Evolutionary conservation across 2,113 vertebrate species (phyloP), one percentile per base, ranked within the genome.

Genomic region (human (Homo sapiens)): DNA sequence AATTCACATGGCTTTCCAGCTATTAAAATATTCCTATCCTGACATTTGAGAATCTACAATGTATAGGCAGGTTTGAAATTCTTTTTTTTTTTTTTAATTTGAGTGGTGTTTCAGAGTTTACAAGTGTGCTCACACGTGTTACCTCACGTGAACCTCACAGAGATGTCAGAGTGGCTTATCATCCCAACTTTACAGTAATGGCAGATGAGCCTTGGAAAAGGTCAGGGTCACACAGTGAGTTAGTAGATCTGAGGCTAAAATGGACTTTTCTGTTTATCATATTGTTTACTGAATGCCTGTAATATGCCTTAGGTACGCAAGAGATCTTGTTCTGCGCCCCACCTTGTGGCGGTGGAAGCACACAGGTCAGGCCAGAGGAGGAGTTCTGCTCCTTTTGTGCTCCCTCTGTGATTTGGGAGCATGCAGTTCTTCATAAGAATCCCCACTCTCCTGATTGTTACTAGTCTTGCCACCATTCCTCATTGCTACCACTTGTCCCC

Each of bases 301-400:
- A 23, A 10, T 8, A 7, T 68, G 73, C 40, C 9, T 1, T 6
- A 76, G 48, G 20, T 22, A 55, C 52, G 20, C 52, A 55, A 55
- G 52, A 55, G 52, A 18, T 7, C 52, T 55, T 55, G 52, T 55
- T 20, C 52, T 55, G 52, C 0, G 18, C 52, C 52, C 52, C 18
- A 20, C 52, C 6, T 55, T 7, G 52, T 18, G 3, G 0, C 61
- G 45, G 2, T 3, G 27, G 40, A 27, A 18, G 55, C 13, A 2
- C 8, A 52, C 14, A 48, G 35, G 22, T 16, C 32, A 0, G 9
- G 35, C 0, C 6, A 76, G 27, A 1, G n/a, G 35, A 30, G 75
- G 14, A 14, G 79, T 8, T 66, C 30, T 55, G 8, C 22, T 30
- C 32, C 11, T 25, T 12, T 3, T 2, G 10, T 59, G 38, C 18